Evolutionary conservation across 2,888 invertebrate species (phyloP), one percentile per base, ranked within the genome.

Genomic region (Cyaniris semiargus): DNA sequence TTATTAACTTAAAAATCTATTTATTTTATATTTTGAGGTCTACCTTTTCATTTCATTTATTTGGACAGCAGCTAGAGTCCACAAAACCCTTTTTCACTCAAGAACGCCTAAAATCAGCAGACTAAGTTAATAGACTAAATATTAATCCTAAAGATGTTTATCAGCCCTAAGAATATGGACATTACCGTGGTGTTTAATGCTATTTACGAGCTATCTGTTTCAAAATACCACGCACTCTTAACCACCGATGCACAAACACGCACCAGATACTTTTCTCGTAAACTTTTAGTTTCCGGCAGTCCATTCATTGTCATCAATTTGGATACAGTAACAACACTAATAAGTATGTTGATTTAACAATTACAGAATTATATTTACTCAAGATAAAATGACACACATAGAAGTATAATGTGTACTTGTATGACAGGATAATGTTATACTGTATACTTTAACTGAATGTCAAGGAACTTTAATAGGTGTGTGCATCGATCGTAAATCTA

Each of bases 401-500:
- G 66, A 15, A 6, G 48, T 53, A 53, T 48, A 48, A 48, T 18
- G 53, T 53, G 18, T 53, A 53, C 53, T 53, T 53, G 15, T 53
- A 53, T 18, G 53, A 5, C 13, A 53, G 44, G 44, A 44, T 44
- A 44, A 44, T 13, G 34, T 60, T 1, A 60, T 21, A n/a, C 60
- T n/a, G 21, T 66, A 66, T 66, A 66, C 60, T 66, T 6, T 53
- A n/a, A 58, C 21, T 74, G 18, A 23, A 74, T 74, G 74, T 74
- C 74, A 74, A 53, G 27, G 74, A 74, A 44, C 74, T 48, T 27
- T 74, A 74, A 53, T 23, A 48, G 27, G 72, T 88, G 89, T 83
- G 86, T 84, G 83, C 85, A 85, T 81, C 80, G 83, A 85, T 88
- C 88, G 86, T 90, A 90, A 90, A 90, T 83, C 85, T 82, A 81